Evolutionary conservation across 2,888 invertebrate species (phyloP).

Genomic region (Acleris laterana): DNA sequence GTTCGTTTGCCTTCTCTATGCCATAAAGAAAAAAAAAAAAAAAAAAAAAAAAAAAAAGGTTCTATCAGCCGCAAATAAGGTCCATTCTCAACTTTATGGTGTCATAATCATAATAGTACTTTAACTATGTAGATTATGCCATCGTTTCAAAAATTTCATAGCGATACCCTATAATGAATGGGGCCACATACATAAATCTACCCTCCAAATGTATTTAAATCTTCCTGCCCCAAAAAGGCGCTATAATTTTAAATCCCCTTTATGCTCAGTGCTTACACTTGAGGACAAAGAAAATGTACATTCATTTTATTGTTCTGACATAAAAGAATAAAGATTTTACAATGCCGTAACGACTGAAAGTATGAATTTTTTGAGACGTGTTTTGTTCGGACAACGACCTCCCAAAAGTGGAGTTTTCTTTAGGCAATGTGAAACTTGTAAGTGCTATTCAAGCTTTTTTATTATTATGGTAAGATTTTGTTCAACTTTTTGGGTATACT

Average conservation of each 20-base stretch:
- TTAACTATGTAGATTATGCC: slow-evolving; percentile 13
- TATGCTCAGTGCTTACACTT: slow-evolving; percentile 35
- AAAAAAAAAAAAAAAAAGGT: too few relatives aligned
- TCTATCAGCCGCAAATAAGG: too few relatives aligned
- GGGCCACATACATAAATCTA: slow-evolving; percentile 40
- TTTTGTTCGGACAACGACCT: slow-evolving; percentile 3
- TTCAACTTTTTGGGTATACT: background rate
- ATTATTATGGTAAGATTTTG: background rate
- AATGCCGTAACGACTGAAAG: slow-evolving; percentile 12
- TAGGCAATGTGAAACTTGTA: slow-evolving; percentile 9
- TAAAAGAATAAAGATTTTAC: slow-evolving; percentile 29
- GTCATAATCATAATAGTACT: background rate
- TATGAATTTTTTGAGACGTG: slow-evolving; percentile 25
- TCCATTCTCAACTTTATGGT: too few relatives aligned
- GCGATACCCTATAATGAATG: slow-evolving; percentile 35
- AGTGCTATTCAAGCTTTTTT: slow-evolving; percentile 13
- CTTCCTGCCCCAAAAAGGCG: slow-evolving; percentile 31
- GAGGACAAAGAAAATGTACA: slow-evolving; percentile 32
- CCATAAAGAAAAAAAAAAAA: too few relatives aligned
- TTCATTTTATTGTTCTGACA: slow-evolving; percentile 32
- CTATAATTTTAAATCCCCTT: slow-evolving; percentile 40
- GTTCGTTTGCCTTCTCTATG: too few relatives aligned
- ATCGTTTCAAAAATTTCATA: slow-evolving; percentile 39
- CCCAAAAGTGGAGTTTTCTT: slow-evolving; percentile 24
- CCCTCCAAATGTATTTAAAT: slow-evolving; percentile 40